These are phyloP conservation scores for Actinemys pallida DNA, from an alignment of 2,113 vertebrate species.

Conservation along the genomic window DNA sequence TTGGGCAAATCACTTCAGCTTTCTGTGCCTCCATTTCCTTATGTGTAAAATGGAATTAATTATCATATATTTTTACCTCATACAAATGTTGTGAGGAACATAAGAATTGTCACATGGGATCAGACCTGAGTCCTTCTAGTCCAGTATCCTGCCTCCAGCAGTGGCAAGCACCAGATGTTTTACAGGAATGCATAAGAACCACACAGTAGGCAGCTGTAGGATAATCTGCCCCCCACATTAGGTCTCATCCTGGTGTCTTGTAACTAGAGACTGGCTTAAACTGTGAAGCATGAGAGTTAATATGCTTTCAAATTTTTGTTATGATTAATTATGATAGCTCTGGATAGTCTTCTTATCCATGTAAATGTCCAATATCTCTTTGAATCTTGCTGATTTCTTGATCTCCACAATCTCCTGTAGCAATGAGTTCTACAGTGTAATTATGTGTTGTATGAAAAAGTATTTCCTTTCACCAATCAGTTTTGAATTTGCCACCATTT, in stretches of 20 bases:
- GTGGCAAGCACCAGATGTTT: not conserved
- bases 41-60: not conserved
- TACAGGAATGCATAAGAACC: not conserved
- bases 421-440: not conserved
- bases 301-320: not conserved
- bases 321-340: not conserved
- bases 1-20: not conserved
- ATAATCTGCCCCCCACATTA: not conserved
- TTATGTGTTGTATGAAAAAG: not conserved
- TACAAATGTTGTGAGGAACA: not conserved
- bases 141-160: not conserved
- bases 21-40: not conserved
- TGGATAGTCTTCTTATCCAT: not conserved
- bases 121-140: fast-evolving
- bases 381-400: not conserved
- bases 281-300: not conserved
- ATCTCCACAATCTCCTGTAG: not conserved
- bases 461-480: not conserved
- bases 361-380: not conserved
- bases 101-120: not conserved
- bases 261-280: not conserved
- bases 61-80: not conserved
- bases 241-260: not conserved
- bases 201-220: not conserved
- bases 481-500: not conserved